Evolutionary conservation across 2,888 invertebrate species (phyloP), one percentile per base, ranked within the genome.

Genomic region (Melanotus villosus): DNA sequence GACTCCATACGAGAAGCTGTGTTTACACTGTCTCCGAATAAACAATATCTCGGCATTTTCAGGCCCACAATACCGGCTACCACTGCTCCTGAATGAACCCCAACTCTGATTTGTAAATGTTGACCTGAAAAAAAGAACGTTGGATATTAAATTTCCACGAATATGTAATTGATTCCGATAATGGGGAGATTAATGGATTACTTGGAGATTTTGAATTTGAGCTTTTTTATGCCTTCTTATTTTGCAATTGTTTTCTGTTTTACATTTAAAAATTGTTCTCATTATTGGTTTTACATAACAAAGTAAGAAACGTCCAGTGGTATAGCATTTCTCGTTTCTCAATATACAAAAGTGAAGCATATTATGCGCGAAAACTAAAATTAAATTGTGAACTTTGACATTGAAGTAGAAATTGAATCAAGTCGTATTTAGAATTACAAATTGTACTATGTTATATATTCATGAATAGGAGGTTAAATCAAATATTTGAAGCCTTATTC

Each of bases 1-100:
- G 95, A 95, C 82, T 97, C 97, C 96, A 98, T 96, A 30, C 95
- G 87, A 0, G 95, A 95, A 0, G 97, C 97, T 0, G 95, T 95
- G 80, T 95, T 95, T 0, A 97, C 97, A 0, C 95, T 93, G 80
- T 96, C 96, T 0, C 97, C 97, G 80, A 97, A 97, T 0, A 95
- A 87, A 77, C 95, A 95, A 83, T 93, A 93, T 34, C 92, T 86
- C 0, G 97, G 97, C 96, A 97, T 97, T 86, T 97, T 97, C 5
- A 97, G 85, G 0, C 97, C 97, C 0, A 97, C 96, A 32, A 97
- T 96, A 0, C 97, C 97, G 0, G 97, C 97, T 0, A 97, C 96
- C 0, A 97, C 96, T 0, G 95, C 93, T 0, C 97, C 97, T 0
- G 95, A 94, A 83, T 97, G 96, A 1, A 96, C 92, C 0, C 97